These are phyloP conservation scores for Clunio marinus DNA, from an alignment of 2,888 invertebrate genomes.

Conservation along the genomic window DNA sequence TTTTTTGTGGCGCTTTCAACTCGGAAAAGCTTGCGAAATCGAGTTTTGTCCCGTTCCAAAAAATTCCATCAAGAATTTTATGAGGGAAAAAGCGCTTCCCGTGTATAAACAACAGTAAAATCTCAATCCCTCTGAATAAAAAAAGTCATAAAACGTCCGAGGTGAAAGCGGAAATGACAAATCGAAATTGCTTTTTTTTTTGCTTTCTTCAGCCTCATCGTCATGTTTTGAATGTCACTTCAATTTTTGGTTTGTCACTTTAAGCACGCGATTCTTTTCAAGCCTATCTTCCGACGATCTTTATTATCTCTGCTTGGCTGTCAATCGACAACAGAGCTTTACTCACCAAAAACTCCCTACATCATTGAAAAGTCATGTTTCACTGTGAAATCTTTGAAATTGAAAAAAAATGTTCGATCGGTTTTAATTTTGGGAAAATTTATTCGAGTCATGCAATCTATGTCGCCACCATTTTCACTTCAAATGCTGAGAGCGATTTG, in stretches of 20 bases:
- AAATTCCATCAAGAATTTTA: no score
- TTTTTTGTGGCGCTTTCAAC: no score
- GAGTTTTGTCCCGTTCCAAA: no score
- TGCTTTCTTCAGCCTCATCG: neutral
- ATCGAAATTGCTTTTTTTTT: slow-evolving; percentile 23
- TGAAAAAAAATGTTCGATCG: no score
- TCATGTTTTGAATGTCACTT: slow-evolving; percentile 30
- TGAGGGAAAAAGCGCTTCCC: no score
- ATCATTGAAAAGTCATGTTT: no score
- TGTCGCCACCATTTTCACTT: neutral
- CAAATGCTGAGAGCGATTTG: neutral
- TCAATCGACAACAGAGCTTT: no score
- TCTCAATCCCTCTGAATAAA: slow-evolving; percentile 4
- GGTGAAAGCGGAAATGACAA: slow-evolving; percentile 17
- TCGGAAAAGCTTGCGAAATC: neutral
- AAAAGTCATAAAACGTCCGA: slow-evolving; percentile 16
- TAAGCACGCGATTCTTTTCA: neutral
- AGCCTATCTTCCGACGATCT: neutral
- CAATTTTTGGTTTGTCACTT: slow-evolving; percentile 34
- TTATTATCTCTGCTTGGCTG: neutral
- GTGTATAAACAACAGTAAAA: slow-evolving; percentile 9
- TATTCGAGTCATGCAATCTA: neutral
- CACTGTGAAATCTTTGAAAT: no score
- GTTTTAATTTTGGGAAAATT: neutral
- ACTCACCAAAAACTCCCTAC: no score